Conservation (phyloP, 2,113 vertebrate species). For the Silurus asotus region DNA sequence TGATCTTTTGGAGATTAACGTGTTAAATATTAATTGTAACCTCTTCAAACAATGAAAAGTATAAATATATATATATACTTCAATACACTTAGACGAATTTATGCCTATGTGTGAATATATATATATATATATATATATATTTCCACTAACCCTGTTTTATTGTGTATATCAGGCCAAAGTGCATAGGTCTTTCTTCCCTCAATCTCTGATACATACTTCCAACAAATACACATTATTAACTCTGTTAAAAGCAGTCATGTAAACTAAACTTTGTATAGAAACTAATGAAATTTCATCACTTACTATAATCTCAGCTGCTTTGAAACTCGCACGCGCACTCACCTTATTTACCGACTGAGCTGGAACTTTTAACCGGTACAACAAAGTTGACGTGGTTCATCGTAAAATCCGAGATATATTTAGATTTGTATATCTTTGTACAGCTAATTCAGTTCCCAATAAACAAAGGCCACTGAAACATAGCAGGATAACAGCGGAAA, state of each 20-base stretch:
- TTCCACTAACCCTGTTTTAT: not conserved
- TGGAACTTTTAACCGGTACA: conserved; percentile 40
- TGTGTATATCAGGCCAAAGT: not conserved
- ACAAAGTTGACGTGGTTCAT: conserved; percentile 40
- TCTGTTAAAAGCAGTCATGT: not conserved
- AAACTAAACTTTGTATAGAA: not conserved
- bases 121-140: not conserved
- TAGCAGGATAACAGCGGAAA: not conserved
- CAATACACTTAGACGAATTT: not conserved
- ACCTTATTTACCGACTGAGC: conserved; percentile 4
- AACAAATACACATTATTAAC: not conserved
- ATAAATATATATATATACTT: not conserved
- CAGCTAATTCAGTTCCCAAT: too few species aligned
- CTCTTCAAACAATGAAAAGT: not conserved
- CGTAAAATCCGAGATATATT: not conserved
- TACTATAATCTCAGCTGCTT: not conserved
- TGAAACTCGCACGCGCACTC: not conserved
- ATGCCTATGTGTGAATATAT: too few species aligned
- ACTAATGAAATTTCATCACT: not conserved
- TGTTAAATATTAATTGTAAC: too few species aligned
- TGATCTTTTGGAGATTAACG: too few species aligned
- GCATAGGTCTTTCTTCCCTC: not conserved
- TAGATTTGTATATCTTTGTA: too few species aligned
- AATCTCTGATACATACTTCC: not conserved
- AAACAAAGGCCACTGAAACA: not conserved